Percentiles rank a stretch among this genome's conserved stretches.
phyloP scores from a whole-genome alignment of 2,797 vertebrate species.

The Halcyon smyrnensis region DNA sequence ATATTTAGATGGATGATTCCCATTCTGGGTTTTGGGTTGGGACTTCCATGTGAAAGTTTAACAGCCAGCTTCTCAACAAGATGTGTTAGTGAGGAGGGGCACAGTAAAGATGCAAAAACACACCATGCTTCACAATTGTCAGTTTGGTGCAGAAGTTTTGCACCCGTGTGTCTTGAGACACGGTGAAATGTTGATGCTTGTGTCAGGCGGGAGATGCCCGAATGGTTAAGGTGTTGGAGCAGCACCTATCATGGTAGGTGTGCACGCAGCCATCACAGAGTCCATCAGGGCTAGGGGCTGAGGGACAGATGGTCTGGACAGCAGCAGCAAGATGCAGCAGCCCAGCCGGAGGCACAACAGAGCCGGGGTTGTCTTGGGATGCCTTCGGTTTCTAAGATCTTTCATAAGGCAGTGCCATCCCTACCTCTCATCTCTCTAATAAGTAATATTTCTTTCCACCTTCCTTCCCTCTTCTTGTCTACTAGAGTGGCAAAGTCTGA shows the following conservation, averaged over 20 bases:
- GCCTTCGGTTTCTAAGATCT: background rate
- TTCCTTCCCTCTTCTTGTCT: background rate
- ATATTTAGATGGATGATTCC: background rate
- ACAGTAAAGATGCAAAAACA: fast-evolving
- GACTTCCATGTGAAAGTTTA: background rate
- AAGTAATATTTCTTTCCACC: too few relatives aligned
- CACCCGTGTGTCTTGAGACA: background rate
- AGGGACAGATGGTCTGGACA: background rate
- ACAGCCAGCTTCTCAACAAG: background rate
- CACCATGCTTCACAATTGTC: fast-evolving
- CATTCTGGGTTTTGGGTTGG: background rate
- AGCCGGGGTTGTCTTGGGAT: background rate
- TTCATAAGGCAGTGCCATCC: background rate
- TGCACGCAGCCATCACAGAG: fast-evolving
- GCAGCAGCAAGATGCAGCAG: fast-evolving
- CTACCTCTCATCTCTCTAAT: background rate
- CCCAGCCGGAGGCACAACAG: fast-evolving
- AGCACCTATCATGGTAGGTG: fast-evolving
- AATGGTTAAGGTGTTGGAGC: fast-evolving
- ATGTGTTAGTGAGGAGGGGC: background rate
- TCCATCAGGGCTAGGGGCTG: background rate
- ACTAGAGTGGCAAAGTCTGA: background rate
- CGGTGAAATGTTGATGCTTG: background rate
- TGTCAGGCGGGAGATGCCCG: background rate
- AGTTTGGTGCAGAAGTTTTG: background rate